Conservation (phyloP, 2,113 vertebrate genomes). For the Typhlomys cinereus region DNA sequence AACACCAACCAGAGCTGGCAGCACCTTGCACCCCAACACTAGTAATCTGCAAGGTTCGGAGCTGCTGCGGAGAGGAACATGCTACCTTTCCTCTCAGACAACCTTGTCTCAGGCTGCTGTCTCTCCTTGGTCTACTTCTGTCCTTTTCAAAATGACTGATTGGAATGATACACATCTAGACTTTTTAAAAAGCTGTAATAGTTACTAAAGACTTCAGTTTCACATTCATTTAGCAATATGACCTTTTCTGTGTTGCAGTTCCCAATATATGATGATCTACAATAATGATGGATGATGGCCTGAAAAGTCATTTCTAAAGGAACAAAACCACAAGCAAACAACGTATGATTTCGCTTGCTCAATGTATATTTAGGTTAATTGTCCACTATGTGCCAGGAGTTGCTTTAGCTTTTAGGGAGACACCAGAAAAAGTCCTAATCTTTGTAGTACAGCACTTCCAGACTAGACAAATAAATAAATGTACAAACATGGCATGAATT, state of each 20-base stretch:
- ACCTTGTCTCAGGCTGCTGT: neutral
- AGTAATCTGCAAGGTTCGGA: neutral
- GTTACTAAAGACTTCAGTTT: slow-evolving; percentile 8
- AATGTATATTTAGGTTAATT: neutral
- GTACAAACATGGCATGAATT: neutral
- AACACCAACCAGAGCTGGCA: neutral
- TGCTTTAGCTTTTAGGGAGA: neutral
- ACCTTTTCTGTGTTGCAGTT: neutral
- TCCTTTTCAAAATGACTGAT: neutral
- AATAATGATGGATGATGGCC: neutral
- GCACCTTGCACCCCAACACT: neutral
- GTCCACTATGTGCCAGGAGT: neutral
- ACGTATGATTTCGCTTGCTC: neutral
- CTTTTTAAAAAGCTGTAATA: neutral
- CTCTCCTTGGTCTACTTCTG: neutral
- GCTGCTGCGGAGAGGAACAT: neutral
- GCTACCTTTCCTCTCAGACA: neutral
- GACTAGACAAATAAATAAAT: neutral
- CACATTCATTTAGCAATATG: neutral
- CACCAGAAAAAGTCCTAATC: too few species aligned
- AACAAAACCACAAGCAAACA: neutral
- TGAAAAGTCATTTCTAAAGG: neutral
- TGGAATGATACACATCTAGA: neutral
- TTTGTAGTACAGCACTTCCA: neutral
- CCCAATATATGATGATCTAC: neutral